Conservation (phyloP, 2,888 invertebrate species). For the Spialia ferax region DNA sequence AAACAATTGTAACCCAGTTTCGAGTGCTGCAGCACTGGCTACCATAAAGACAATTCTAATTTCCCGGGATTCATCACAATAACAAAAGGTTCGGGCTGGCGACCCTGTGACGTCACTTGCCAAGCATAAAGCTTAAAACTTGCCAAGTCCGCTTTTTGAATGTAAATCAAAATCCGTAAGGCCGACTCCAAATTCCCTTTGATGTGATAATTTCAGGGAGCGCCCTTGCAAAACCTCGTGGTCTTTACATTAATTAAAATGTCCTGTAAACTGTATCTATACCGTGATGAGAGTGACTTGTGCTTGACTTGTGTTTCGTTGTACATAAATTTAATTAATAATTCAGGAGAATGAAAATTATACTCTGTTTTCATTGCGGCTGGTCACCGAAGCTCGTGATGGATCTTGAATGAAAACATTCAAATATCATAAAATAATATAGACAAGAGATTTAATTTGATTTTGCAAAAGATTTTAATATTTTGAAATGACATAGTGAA, state of each 20-base stretch:
- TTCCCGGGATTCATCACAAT: slow-evolving; percentile 29
- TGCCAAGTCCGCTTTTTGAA: slow-evolving; percentile 70
- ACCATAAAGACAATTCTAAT: slow-evolving; percentile 33
- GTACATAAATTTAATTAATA: neutral
- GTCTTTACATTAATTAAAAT: slow-evolving; percentile 60
- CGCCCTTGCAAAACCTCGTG: slow-evolving; percentile 59
- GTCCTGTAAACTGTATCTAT: slow-evolving; percentile 21
- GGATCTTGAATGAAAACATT: no score
- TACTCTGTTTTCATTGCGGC: no score
- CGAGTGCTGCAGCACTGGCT: slow-evolving; percentile 35
- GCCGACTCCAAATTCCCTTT: slow-evolving; percentile 71
- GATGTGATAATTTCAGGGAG: slow-evolving; percentile 78
- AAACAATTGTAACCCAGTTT: slow-evolving; percentile 30
- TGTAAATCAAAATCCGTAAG: slow-evolving; percentile 79
- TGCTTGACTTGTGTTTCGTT: no score
- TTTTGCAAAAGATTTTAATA: no score
- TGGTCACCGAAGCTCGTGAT: no score
- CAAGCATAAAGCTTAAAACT: slow-evolving; percentile 51
- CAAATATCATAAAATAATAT: no score
- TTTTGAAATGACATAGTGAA: no score
- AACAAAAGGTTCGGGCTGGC: slow-evolving; percentile 31
- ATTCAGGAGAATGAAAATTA: neutral
- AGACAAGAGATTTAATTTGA: no score
- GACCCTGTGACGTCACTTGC: slow-evolving; percentile 45
- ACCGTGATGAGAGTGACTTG: no score